Evolutionary conservation across 2,797 vertebrate genomes (phyloP), one percentile per base, ranked within the genome.

Genomic region (Scyliorhinus canicula): DNA sequence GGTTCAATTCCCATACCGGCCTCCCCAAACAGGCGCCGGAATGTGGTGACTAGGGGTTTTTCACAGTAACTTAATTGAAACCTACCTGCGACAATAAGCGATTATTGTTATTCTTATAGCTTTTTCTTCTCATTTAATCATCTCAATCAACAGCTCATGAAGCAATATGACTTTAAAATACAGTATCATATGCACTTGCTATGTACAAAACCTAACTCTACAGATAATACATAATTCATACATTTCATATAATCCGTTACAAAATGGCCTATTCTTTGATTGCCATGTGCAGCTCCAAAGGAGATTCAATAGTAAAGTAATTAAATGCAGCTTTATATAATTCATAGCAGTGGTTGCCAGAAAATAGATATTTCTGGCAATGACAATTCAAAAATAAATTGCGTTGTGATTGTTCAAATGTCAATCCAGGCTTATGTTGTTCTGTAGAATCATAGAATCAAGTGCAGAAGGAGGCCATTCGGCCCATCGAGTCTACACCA

Each of bases 331-430:
- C 21, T 44, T 91, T 21, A 44, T 35, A 65, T 65, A 44, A 44
- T 65, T 65, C 40, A 57, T 31, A 57, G 31, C 31, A 91, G 19
- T 63, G 57, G n/a, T 65, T 91, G n/a, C n/a, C 88, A 91, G 88
- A 91, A 91, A 65, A 90, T 60, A 40, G 86, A 65, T 65, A 91
- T 91, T 91, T 91, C 19, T 60, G 31, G 55, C 12, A 90, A 14
- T 60, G 31, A 9, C 55, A n/a, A 91, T 91, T 65, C 57, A 21
- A 65, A 65, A 91, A 63, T 65, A 65, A 91, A 65, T 57, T 21
- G 24, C 6, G 44, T 40, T 91, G 21, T 35, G 44, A 91, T 91
- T 40, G 47, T 91, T 91, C 85, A 57, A 57, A 88, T 35, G 52
- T 88, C 9, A 16, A 19, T 88, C 28, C 52, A 88, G 55, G 16